phyloP scores from a whole-genome alignment of 2,888 invertebrate genomes.

The Spodoptera picta region DNA sequence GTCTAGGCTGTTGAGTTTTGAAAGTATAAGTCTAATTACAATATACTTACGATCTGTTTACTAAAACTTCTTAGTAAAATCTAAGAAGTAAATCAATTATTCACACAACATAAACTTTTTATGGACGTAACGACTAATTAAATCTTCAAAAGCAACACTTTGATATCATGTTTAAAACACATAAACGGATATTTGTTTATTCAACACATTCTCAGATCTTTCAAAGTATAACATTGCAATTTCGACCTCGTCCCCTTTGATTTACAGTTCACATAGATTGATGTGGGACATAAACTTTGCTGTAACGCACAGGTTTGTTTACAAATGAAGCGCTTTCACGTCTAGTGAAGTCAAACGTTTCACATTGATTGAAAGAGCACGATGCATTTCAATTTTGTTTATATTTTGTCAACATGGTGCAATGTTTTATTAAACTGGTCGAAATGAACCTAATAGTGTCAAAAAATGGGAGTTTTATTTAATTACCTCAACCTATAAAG shows the following conservation, averaged over 20 bases:
- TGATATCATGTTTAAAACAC: conserved; percentile 26
- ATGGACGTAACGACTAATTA: conserved; percentile 22
- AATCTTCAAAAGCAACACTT: conserved; percentile 23
- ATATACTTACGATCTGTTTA: too few relatives aligned
- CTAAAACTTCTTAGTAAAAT: not conserved
- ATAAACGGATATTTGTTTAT: conserved; percentile 36
- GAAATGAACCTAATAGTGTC: too few relatives aligned
- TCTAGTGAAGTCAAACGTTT: conserved; percentile 32
- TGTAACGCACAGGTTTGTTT: conserved; percentile 39
- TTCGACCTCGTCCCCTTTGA: not conserved
- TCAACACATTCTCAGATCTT: conserved; percentile 13
- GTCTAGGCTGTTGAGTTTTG: not conserved
- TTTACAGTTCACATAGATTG: conserved; percentile 14
- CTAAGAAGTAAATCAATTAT: not conserved
- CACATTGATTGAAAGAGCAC: conserved; percentile 46
- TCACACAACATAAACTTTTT: conserved; percentile 9
- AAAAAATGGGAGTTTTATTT: too few relatives aligned
- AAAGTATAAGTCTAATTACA: too few relatives aligned
- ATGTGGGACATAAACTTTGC: conserved; percentile 2
- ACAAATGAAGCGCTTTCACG: conserved; percentile 44
- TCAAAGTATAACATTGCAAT: not conserved
- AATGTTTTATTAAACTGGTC: too few relatives aligned
- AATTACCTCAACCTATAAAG: too few relatives aligned
- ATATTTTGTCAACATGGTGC: conserved; percentile 23
- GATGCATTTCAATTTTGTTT: conserved; percentile 34